phyloP scores from a whole-genome alignment of 2,888 invertebrate species.

The Phymatocera aterrima region DNA sequence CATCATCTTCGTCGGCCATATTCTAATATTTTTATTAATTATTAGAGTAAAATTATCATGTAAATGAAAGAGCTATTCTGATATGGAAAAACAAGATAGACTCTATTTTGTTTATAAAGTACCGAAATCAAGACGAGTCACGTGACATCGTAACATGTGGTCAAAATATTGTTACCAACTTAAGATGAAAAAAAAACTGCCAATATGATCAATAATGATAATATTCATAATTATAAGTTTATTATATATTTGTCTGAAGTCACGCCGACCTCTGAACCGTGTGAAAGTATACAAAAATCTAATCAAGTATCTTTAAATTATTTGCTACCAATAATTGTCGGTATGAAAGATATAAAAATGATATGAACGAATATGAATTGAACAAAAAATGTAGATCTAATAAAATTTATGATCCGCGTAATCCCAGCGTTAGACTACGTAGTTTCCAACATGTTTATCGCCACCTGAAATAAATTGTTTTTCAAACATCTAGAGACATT shows the following conservation, averaged over 20 bases:
- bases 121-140: too few relatives aligned
- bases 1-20: constrained; percentile 88
- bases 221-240: neutral
- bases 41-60: neutral
- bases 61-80: too few relatives aligned
- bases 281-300: constrained; percentile 35
- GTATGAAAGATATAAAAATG: neutral
- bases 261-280: constrained; percentile 20
- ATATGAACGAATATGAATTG: neutral
- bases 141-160: too few relatives aligned
- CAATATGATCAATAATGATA: neutral
- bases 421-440: constrained; percentile 12
- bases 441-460: constrained; percentile 1
- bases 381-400: neutral
- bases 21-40: neutral
- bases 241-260: constrained; percentile 21
- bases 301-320: neutral
- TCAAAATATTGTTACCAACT: neutral
- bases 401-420: neutral
- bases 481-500: neutral
- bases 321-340: neutral
- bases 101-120: too few relatives aligned
- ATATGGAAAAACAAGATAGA: too few relatives aligned
- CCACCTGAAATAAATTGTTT: neutral
- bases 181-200: neutral